A percentile compares a stretch with the other conserved stretches of the same genome.
Evolutionary conservation across 2,888 invertebrate species (phyloP).

Genomic region (Aleiodes leptofemur): DNA sequence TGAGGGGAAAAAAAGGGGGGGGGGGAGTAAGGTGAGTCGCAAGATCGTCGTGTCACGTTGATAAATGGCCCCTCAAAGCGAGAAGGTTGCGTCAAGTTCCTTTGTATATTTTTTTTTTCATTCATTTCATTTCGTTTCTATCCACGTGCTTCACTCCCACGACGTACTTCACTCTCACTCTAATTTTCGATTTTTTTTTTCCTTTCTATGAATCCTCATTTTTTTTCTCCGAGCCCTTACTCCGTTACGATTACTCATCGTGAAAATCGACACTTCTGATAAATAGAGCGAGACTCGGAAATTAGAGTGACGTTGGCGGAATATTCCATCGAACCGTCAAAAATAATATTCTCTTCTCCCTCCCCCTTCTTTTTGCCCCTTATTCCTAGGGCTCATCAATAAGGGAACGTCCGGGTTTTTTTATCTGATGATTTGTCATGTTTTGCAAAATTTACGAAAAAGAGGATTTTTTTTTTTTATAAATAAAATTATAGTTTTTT

Average conservation of each 20-base stretch:
- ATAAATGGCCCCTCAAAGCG: slow-evolving; percentile 69
- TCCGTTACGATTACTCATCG: slow-evolving; percentile 67
- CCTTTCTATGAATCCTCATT: slow-evolving; percentile 16
- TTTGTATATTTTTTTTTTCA: slow-evolving; percentile 27
- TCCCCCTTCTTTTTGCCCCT: neutral
- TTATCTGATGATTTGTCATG: neutral
- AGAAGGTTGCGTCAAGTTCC: slow-evolving; percentile 50
- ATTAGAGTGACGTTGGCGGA: slow-evolving; percentile 53
- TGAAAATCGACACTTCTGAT: slow-evolving; percentile 63
- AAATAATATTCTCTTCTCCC: neutral
- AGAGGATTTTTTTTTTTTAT: too few species aligned
- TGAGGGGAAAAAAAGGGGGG: slow-evolving; percentile 30
- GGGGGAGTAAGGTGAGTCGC: slow-evolving; percentile 58
- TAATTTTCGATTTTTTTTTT: neutral
- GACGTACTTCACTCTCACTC: neutral
- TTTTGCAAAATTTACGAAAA: too few species aligned
- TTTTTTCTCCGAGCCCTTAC: slow-evolving; percentile 51
- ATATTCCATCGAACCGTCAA: slow-evolving; percentile 27
- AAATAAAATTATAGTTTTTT: too few species aligned
- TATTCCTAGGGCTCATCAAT: neutral
- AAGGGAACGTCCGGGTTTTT: slow-evolving; percentile 13
- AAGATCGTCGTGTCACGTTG: slow-evolving; percentile 72
- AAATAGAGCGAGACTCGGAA: slow-evolving; percentile 46
- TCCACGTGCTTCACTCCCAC: slow-evolving; percentile 52
- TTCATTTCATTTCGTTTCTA: slow-evolving; percentile 32